Conservation (phyloP, 1,140 invertebrate species). For the Cydia splendana region DNA sequence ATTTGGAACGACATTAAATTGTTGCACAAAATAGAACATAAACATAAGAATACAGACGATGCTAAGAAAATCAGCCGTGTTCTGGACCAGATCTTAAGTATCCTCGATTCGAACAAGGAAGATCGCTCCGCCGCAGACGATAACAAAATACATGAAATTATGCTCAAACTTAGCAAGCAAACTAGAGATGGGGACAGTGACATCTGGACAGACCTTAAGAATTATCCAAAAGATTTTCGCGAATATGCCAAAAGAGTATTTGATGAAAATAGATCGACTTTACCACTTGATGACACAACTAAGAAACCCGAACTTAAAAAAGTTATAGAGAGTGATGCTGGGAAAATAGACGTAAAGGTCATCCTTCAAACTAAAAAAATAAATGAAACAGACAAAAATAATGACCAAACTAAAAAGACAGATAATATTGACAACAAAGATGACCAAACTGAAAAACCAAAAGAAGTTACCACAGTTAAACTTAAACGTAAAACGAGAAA, state of each 20-base stretch:
- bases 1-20: slow-evolving; percentile 52
- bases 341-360: background rate
- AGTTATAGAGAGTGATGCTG: background rate
- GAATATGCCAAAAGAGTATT: slow-evolving; percentile 24
- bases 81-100: slow-evolving; percentile 46
- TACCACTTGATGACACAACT: background rate
- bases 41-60: slow-evolving; percentile 45
- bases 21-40: slow-evolving; percentile 49
- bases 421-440: background rate
- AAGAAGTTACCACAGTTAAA: slow-evolving; percentile 12
- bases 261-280: slow-evolving; percentile 12
- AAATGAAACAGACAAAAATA: background rate
- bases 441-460: background rate
- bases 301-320: background rate
- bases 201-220: background rate
- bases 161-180: slow-evolving; percentile 34
- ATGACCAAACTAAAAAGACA: background rate
- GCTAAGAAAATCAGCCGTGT: slow-evolving; percentile 49
- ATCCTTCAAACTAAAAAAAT: background rate
- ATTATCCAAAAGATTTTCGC: slow-evolving; percentile 25
- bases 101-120: slow-evolving; percentile 39
- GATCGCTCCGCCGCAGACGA: slow-evolving; percentile 34
- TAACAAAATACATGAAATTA: slow-evolving; percentile 47
- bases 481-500: background rate
- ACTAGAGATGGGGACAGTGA: background rate